These are phyloP conservation scores for Akabosia matsudoensis DNA, from an alignment of 1,140 invertebrate species.

Conservation along the genomic window DNA sequence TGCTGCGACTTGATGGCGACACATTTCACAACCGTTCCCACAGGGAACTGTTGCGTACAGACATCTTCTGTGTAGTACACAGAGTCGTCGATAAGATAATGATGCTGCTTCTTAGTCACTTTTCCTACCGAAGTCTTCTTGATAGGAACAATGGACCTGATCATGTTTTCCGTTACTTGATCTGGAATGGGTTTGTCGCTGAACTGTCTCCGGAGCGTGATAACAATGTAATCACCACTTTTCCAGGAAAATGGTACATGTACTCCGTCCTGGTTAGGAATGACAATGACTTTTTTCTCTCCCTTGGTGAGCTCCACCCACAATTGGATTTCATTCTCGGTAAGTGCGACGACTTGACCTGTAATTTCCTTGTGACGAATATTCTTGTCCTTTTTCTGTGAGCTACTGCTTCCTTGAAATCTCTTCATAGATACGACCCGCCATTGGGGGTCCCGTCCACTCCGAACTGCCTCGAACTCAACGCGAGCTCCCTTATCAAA, in stretches of 20 bases:
- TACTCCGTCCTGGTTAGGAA: too few relatives aligned
- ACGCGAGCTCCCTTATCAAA: conserved; percentile 8
- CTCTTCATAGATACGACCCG: conserved; percentile 11
- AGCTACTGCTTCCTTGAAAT: background rate
- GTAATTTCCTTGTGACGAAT: too few relatives aligned
- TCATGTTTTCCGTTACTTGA: background rate
- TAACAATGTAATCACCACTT: too few relatives aligned
- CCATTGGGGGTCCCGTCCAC: background rate
- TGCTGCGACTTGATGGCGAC: conserved; percentile 34
- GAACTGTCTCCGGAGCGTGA: conserved; percentile 31
- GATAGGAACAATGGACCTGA: conserved; percentile 17
- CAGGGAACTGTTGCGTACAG: background rate
- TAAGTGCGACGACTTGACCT: too few relatives aligned
- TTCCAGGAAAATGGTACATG: too few relatives aligned
- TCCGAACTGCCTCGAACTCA: conserved; percentile 18
- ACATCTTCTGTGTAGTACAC: conserved; percentile 28
- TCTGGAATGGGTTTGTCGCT: background rate
- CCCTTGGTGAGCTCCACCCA: too few relatives aligned
- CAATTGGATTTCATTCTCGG: too few relatives aligned
- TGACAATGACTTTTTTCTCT: too few relatives aligned
- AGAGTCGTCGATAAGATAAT: conserved; percentile 8
- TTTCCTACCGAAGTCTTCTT: conserved; percentile 33
- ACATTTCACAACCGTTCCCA: conserved; percentile 2
- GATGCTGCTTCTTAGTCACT: background rate
- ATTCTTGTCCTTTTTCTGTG: background rate